These are phyloP conservation scores for Aphidius ervi DNA, from an alignment of 1,140 invertebrate genomes.

Conservation along the genomic window DNA sequence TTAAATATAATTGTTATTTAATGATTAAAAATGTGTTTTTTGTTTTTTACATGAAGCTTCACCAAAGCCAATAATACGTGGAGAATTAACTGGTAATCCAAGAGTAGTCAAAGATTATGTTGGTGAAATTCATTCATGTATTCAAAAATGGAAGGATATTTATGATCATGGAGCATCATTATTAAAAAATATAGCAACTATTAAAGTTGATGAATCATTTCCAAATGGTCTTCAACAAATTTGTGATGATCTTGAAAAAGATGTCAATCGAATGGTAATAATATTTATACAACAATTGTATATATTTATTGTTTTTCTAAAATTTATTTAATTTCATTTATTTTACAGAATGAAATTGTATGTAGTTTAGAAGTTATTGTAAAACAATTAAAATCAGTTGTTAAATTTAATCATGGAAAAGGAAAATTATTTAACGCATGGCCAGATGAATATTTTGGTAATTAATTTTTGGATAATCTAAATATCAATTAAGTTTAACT, in stretches of 20 bases:
- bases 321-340: constrained; percentile 1
- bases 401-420: constrained; percentile 23
- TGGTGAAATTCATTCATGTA: constrained; percentile 36
- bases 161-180: constrained; percentile 32
- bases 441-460: constrained; percentile 35
- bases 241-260: constrained; percentile 34
- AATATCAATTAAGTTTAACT: no score
- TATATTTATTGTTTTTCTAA: background rate
- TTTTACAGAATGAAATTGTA: constrained; percentile 34
- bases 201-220: constrained; percentile 31
- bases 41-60: constrained; percentile 22
- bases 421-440: constrained; percentile 38
- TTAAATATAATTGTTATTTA: background rate
- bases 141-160: constrained; percentile 40
- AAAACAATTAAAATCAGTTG: constrained; percentile 29
- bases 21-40: background rate
- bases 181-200: constrained; percentile 33
- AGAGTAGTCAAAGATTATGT: constrained; percentile 37
- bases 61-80: constrained; percentile 29
- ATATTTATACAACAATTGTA: background rate
- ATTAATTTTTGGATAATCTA: no score
- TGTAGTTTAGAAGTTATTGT: constrained; percentile 28
- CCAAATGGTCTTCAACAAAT: constrained; percentile 28
- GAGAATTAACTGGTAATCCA: constrained; percentile 39
- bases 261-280: constrained; percentile 34